Conservation (phyloP, 1,140 invertebrate species). For the Pseudomyrmex gracilis region DNA sequence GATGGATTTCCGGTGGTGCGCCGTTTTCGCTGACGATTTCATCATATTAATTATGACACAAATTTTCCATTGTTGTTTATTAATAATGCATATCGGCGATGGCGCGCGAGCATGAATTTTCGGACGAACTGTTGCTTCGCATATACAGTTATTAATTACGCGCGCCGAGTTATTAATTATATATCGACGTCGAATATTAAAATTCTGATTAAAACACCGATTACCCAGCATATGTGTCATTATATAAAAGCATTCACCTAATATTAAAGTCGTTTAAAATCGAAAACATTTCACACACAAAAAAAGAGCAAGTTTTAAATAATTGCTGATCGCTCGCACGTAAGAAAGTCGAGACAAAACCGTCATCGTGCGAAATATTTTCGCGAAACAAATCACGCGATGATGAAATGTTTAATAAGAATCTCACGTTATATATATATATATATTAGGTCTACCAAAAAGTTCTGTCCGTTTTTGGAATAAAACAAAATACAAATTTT, state of each 20-base stretch:
- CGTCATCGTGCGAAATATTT: no score
- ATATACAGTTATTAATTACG: conserved; percentile 47
- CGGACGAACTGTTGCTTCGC: conserved; percentile 50
- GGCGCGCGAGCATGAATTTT: conserved; percentile 14
- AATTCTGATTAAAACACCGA: conserved; percentile 57
- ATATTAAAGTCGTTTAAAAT: conserved; percentile 12
- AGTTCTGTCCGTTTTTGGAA: no score
- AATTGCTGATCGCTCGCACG: not conserved
- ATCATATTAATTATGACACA: conserved; percentile 49
- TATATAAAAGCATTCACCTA: conserved; percentile 36
- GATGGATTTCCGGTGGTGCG: conserved; percentile 28
- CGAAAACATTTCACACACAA: not conserved
- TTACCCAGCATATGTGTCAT: conserved; percentile 35
- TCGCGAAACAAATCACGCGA: no score
- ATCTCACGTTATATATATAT: no score
- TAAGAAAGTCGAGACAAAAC: no score
- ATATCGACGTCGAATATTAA: conserved; percentile 52
- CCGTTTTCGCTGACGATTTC: conserved; percentile 40
- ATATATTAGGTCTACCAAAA: no score
- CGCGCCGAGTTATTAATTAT: conserved; percentile 49
- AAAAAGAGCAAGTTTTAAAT: conserved; percentile 17
- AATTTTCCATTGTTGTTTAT: conserved; percentile 60
- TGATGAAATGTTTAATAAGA: no score
- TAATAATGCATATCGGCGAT: conserved; percentile 49
- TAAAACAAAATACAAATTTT: no score